Evolutionary conservation across 2,888 invertebrate species (phyloP), one percentile per base, ranked within the genome.

Genomic region (Apamea sordens): DNA sequence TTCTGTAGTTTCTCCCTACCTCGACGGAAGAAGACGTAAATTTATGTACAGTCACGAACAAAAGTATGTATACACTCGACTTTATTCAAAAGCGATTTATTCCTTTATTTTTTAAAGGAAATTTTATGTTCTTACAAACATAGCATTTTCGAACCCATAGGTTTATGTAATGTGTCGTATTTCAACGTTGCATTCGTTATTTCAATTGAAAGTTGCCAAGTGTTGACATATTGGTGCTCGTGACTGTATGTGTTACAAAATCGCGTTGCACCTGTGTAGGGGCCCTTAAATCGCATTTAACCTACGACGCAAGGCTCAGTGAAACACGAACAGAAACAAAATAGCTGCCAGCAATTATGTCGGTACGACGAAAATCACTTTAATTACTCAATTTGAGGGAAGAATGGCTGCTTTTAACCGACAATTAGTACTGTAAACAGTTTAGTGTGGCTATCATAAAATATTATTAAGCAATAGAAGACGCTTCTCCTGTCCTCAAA

Each of bases 321-420:
- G 28, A 47, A 81, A 82, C 72, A 82, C 82, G 82, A 82, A 82
- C 50, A 77, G 53, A 32, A 78, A 73, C 82, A 36, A 82, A 82
- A 82, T 56, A 61, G 61, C 53, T 63, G 21, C 2, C 65, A 72
- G 32, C 63, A 79, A 83, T 83, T 82, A 79, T 56, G 70, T 79
- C 28, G 63, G 72, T 36, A 83, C 83, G 79, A 74, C 70, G 82
- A 79, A 82, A 82, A 82, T 82, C 71, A 72, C 74, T 74, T 69
- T 83, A 79, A 83, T 83, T 83, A 83, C 82, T 79, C 61, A 71
- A 83, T 83, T 82, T 79, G 41, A n/a, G 24, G 74, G 41, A 83
- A 79, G 71, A 79, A 82, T 71, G 61, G 61, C 63, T 56, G 73
- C 21, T 59, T 70, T 81, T 59, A 71, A 78, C 77, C 64, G 5